Evolutionary conservation across 2,888 invertebrate genomes (phyloP), one percentile per base, ranked within the genome.

Genomic region (Adelognathus sp.): DNA sequence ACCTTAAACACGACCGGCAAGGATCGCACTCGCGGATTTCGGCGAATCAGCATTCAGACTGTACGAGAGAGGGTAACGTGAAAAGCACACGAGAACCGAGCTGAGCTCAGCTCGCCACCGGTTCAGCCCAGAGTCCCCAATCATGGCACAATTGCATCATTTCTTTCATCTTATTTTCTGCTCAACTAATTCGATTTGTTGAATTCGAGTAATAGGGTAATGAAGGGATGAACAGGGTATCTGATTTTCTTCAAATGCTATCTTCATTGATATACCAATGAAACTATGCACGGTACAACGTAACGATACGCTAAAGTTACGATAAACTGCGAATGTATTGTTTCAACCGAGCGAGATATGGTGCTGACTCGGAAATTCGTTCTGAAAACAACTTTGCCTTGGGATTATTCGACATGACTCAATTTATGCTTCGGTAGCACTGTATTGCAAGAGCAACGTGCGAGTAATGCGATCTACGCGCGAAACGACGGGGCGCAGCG

Each of bases 21-120:
- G 60, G 52, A 74, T 78, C 61, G 70, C 61, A 75, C 83, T 81
- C 77, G 46, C 24, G 74, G 74, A 81, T 84, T 76, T 69, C 73
- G 64, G 75, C 82, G 81, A 87, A 83, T 81, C 80, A 79, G 75
- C 82, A 79, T 83, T 83, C 67, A 46, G 58, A 61, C 79, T 76
- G 36, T 16, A 50, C 71, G 64, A 60, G 39, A 29, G 33, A 21
- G 41, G 44, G 39, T 21, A 50, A 52, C 46, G 24, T 33, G 14
- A 33, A 29, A 61, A 27, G 27, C 41, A n/a, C 4, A 36, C n/a
- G n/a, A 29, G 14, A 67, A 27, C 46, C 54, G 18, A 60, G 67
- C 52, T 67, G 39, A 61, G 21, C n/a, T 29, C 29, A 11, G 39
- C 41, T 63, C 39, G 41, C 39, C 16, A 54, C 63, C 27, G 27